Percentiles rank a stretch among this genome's conserved stretches.
phyloP scores from a whole-genome alignment of 2,113 vertebrate species.

The Callipepla californica region DNA sequence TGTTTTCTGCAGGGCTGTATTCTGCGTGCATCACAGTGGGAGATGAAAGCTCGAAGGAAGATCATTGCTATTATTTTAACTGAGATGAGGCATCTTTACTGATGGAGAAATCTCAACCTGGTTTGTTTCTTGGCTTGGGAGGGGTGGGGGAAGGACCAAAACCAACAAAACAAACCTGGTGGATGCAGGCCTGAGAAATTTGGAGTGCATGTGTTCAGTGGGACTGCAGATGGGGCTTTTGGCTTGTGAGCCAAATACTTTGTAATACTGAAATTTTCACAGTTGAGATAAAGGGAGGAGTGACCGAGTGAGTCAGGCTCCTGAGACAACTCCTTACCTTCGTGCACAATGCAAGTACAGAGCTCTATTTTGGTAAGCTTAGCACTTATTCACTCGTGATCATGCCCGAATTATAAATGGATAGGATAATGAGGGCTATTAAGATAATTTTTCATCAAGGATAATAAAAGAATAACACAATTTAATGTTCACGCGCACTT shows the following conservation, averaged over 20 bases:
- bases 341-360: not conserved
- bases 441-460: not conserved
- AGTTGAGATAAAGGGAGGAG: not conserved
- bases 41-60: not conserved
- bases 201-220: not conserved
- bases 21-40: not conserved
- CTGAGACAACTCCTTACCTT: not conserved
- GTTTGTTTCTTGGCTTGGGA: not conserved
- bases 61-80: not conserved
- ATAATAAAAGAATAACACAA: not conserved
- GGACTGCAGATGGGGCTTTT: not conserved
- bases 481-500: not conserved
- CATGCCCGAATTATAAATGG: not conserved
- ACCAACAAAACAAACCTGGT: not conserved
- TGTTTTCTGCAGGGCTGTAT: not conserved
- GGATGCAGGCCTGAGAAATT: not conserved
- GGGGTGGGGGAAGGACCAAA: not conserved
- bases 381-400: not conserved
- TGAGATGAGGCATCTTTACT: not conserved
- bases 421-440: not conserved
- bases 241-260: accelerated
- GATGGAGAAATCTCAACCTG: not conserved
- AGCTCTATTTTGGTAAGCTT: not conserved
- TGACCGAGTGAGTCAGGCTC: not conserved
- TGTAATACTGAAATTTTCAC: not conserved